A percentile compares a stretch with the other conserved stretches of the same genome.
Evolutionary conservation across 2,113 vertebrate species (phyloP).

Genomic region (Megaceryle maxima): DNA sequence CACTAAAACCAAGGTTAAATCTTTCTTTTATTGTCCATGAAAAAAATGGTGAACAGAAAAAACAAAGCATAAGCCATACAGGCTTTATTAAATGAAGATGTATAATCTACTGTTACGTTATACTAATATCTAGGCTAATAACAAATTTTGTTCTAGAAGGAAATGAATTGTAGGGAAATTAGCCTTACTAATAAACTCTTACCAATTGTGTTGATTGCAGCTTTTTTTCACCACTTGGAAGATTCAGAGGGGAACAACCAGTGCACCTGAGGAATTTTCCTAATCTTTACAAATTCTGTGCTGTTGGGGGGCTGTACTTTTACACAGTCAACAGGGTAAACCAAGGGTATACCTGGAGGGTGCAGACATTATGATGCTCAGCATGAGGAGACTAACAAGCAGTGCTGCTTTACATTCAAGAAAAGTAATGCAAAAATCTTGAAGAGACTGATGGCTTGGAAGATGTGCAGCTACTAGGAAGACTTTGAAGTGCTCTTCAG

Average conservation of each 20-base stretch:
- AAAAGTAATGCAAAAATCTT: not conserved
- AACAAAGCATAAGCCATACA: not conserved
- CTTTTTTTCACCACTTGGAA: not conserved
- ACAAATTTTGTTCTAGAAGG: not conserved
- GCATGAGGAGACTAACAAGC: fast-evolving
- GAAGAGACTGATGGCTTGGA: not conserved
- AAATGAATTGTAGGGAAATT: not conserved
- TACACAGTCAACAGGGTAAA: not conserved
- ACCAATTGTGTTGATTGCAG: not conserved
- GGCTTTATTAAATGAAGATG: not conserved
- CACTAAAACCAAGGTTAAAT: not conserved
- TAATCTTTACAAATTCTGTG: not conserved
- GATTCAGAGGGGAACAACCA: not conserved
- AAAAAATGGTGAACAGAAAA: not conserved
- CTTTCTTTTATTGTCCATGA: not conserved
- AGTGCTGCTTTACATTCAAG: not conserved
- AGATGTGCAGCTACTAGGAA: not conserved
- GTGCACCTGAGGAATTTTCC: not conserved
- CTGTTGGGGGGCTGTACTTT: not conserved
- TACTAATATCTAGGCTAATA: not conserved
- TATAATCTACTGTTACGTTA: not conserved
- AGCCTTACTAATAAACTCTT: not conserved
- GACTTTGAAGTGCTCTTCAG: not conserved
- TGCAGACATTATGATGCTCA: not conserved
- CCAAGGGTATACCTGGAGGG: fast-evolving